These are phyloP conservation scores for Magallana gigas DNA, from an alignment of 1,140 invertebrate species.

Conservation along the genomic window DNA sequence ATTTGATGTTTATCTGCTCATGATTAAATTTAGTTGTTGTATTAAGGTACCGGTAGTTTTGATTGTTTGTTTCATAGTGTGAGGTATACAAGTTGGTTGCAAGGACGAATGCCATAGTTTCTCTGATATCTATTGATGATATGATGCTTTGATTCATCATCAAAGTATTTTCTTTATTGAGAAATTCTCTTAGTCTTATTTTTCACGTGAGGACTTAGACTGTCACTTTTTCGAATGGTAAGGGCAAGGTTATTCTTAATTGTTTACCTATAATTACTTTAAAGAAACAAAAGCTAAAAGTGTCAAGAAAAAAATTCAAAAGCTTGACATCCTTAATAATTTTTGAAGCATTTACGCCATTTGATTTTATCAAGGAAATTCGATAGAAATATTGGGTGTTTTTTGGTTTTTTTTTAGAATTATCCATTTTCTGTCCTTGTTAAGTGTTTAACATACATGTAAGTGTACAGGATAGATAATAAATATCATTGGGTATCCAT, in stretches of 20 bases:
- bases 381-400: too few species aligned
- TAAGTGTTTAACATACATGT: too few species aligned
- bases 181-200: neutral
- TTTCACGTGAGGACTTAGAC: neutral
- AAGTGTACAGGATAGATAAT: neutral
- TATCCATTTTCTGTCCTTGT: too few species aligned
- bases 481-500: neutral
- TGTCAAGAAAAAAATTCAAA: too few species aligned
- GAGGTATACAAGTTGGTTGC: neutral
- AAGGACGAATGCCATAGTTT: conserved; percentile 13
- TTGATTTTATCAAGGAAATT: neutral
- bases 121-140: neutral
- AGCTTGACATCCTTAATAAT: too few species aligned
- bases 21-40: neutral
- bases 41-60: neutral
- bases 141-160: neutral
- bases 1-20: conserved; percentile 9
- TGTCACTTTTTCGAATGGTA: too few species aligned
- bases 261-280: too few species aligned
- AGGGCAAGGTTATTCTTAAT: too few species aligned
- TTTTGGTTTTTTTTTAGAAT: too few species aligned
- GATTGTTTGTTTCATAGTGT: neutral
- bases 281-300: too few species aligned
- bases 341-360: too few species aligned
- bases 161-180: neutral